phyloP scores from a whole-genome alignment of 2,888 invertebrate species.

The Candidula unifasciata region DNA sequence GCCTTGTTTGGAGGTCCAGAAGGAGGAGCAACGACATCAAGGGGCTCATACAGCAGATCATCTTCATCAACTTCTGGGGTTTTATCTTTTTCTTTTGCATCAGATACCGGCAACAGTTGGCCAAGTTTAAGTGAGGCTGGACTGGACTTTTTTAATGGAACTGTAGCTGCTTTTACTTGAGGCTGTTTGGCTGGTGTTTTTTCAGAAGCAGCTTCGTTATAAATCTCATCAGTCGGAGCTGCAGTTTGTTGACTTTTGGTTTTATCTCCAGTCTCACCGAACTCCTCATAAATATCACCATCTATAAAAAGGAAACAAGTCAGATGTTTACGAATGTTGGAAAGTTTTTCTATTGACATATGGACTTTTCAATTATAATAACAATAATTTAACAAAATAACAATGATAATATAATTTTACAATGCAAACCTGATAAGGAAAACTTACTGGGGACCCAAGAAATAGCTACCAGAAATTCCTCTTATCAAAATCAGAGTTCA shows the following conservation, averaged over 20 bases:
- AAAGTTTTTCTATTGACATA: too few relatives aligned
- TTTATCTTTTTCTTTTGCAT: neutral
- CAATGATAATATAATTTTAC: too few relatives aligned
- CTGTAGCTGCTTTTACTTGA: neutral
- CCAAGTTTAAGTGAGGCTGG: neutral
- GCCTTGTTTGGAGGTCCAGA: neutral
- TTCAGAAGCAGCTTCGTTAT: neutral
- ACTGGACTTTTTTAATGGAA: neutral
- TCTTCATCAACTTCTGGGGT: neutral
- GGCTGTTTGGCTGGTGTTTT: neutral
- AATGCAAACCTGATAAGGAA: too few relatives aligned
- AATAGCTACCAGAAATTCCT: too few relatives aligned
- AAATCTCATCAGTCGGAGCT: neutral
- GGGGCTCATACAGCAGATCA: conserved; percentile 16
- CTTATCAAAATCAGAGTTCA: too few relatives aligned
- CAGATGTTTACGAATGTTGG: neutral
- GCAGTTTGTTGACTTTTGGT: too few relatives aligned
- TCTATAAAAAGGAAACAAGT: neutral
- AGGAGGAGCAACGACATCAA: neutral
- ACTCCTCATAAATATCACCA: conserved; percentile 21
- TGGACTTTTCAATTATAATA: too few relatives aligned
- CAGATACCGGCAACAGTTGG: neutral
- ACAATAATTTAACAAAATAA: too few relatives aligned
- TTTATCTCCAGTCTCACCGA: neutral
- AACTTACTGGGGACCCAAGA: too few relatives aligned